Conservation (phyloP, 1,140 invertebrate genomes). For the Ips typographus region DNA sequence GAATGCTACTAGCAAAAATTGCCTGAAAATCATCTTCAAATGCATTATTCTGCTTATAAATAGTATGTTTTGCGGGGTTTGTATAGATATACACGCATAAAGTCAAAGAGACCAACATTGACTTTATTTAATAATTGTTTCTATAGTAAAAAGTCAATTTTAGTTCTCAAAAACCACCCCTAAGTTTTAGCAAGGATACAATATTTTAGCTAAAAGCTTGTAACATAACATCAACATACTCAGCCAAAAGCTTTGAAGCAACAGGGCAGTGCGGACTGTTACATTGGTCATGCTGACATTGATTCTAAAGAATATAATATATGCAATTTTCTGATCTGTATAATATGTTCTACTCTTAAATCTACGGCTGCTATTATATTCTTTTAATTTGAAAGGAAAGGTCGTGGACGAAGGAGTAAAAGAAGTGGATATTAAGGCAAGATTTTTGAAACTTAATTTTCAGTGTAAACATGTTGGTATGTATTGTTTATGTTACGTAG, state of each 20-base stretch:
- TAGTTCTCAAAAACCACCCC: too few species aligned
- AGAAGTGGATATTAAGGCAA: neutral
- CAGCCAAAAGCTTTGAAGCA: neutral
- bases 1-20: constrained; percentile 98
- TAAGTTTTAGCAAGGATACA: too few species aligned
- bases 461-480: too few species aligned
- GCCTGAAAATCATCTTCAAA: constrained; percentile 67
- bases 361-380: constrained; percentile 20
- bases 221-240: neutral
- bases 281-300: neutral
- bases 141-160: too few species aligned
- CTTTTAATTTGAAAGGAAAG: neutral
- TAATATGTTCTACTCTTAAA: too few species aligned
- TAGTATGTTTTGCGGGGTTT: neutral
- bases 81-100: too few species aligned
- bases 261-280: neutral
- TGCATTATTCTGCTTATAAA: constrained; percentile 22
- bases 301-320: constrained; percentile 2
- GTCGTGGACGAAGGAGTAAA: neutral
- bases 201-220: neutral
- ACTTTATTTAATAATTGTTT: too few species aligned
- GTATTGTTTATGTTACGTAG: too few species aligned
- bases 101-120: too few species aligned
- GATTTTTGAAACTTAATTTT: too few species aligned
- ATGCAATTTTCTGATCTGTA: neutral